phyloP scores from a whole-genome alignment of 1,140 invertebrate genomes.

The Drosophila takahashii region DNA sequence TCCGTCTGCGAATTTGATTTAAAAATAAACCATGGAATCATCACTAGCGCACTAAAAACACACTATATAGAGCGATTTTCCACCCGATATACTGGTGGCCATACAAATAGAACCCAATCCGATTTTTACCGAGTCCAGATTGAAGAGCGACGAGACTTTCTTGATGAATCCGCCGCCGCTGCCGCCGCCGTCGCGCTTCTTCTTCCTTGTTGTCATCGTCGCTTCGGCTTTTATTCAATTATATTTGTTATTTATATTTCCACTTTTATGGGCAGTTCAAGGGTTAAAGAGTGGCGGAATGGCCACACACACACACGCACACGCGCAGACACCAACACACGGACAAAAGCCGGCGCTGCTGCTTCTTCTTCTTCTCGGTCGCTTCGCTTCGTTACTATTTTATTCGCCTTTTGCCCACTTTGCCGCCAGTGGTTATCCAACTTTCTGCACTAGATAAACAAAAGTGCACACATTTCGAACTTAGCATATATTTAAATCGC shows the following conservation, averaged over 20 bases:
- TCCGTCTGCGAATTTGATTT: conserved; percentile 62
- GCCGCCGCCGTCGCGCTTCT: conserved; percentile 89
- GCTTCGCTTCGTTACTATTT: conserved; percentile 13
- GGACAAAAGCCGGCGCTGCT: conserved; percentile 59
- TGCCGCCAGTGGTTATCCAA: conserved; percentile 31
- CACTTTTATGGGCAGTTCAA: conserved; percentile 11
- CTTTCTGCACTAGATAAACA: conserved; percentile 52
- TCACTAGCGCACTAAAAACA: conserved; percentile 21
- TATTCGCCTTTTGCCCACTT: conserved; percentile 27
- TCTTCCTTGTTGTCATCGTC: conserved; percentile 90
- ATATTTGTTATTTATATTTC: conserved; percentile 6
- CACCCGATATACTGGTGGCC: conserved; percentile 35
- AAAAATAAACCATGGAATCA: conserved; percentile 84
- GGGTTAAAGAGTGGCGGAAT: conserved; percentile 10
- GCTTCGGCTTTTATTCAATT: conserved; percentile 8
- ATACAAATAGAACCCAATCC: conserved; percentile 44
- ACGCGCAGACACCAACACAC: conserved; percentile 48
- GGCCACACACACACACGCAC: conserved; percentile 32
- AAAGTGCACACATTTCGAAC: conserved; percentile 41
- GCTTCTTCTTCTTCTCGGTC: conserved; percentile 12
- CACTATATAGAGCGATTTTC: conserved; percentile 24
- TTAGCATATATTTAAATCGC: conserved; percentile 15
- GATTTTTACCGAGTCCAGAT: conserved; percentile 91
- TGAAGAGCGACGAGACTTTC: conserved; percentile 94
- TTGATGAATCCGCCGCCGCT: conserved; percentile 88